Evolutionary conservation across 2,888 invertebrate genomes (phyloP), one percentile per base, ranked within the genome.

Genomic region (Brachypalpus laphriformis): DNA sequence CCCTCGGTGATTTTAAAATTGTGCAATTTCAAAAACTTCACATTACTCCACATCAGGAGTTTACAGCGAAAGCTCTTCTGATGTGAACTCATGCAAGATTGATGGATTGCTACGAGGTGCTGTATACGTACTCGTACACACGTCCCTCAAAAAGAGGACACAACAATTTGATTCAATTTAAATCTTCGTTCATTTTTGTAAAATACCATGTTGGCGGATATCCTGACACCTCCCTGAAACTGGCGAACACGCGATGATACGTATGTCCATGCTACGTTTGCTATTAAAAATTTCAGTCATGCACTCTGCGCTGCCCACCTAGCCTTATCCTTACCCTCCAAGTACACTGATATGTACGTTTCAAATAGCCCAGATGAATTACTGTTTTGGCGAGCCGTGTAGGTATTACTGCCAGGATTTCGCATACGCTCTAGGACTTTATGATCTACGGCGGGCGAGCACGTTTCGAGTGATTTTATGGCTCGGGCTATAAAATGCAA

Each of bases 81-180:
- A 18, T 1, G 18, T 11, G 18, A 18, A 31, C 31, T 31, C 34
- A 56, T 18, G 18, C 56, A 18, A 56, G 31, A 56, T 31, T 18
- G 61, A 61, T 61, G 45, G 28, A 45, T 45, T 42, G 25, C 25
- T 40, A 34, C 31, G 14, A n/a, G n/a, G n/a, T n/a, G n/a, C 5
- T 25, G 25, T 25, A 25, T 57, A n/a, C n/a, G n/a, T n/a, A n/a
- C n/a, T n/a, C n/a, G n/a, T n/a, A n/a, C n/a, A n/a, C n/a, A n/a
- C n/a, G n/a, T n/a, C n/a, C 11, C 14, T n/a, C 20, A 16, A 34
- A 63, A 45, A 34, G 31, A 63, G 54, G 74, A 74, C 54, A 74
- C 45, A 54, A 22, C 63, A 63, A 57, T 68, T 76, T 57, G 59
- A 76, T 42, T 77, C 51, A 76, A 66, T 76, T 76, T 57, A 59